Base-by-base conservation (phyloP, 1,140 invertebrate species). In the Drosophila ambigua region DNA sequence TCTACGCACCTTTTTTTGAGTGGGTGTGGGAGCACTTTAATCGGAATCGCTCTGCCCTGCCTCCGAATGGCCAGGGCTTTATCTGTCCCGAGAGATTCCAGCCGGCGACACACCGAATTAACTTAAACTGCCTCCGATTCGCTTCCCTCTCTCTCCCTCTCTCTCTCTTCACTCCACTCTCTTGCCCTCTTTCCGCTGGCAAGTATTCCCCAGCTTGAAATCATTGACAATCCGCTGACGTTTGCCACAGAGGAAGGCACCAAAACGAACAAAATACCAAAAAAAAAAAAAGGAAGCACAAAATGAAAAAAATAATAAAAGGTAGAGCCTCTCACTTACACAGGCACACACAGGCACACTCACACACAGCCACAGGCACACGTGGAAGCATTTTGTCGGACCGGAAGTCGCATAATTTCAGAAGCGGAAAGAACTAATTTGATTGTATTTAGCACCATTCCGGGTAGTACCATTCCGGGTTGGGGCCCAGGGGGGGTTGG, bases 391-490 rank as follows among this genome's bases (percentile, higher is more conserved):
- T 62, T 72, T 84, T 79, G 58, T 59, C 46, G 60, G 64, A 81
- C 65, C 82, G 82, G 78, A 85, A 85, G 82, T 85, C 52, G 69
- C 74, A 85, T 85, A 85, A 81, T 87, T 85, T 57, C 49, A 39
- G 35, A 65, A 82, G 55, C 82, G 82, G 82, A 85, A 85, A 75
- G 60, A 74, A 68, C 82, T 85, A 81, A 85, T 87, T 85, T 85
- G 83, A 85, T 82, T 85, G 65, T 82, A 76, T 85, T 87, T 76
- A 72, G 74, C 82, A 65, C 59, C 74, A 65, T 51, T 24, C 35
- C n/a, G 43, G 66, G 51, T 23, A 45, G 11, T 20, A 39, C 8
- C 15, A 9, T 24, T 7, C 13, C 16, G 44, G 28, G 43, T 2
- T 20, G 2, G 41, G 26, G 24, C 26, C 66, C 23, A 41, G 71